A percentile compares a stretch with the other conserved stretches of the same genome.
Evolutionary conservation across 2,113 vertebrate genomes (phyloP).

Genomic region (Melierax canorus): DNA sequence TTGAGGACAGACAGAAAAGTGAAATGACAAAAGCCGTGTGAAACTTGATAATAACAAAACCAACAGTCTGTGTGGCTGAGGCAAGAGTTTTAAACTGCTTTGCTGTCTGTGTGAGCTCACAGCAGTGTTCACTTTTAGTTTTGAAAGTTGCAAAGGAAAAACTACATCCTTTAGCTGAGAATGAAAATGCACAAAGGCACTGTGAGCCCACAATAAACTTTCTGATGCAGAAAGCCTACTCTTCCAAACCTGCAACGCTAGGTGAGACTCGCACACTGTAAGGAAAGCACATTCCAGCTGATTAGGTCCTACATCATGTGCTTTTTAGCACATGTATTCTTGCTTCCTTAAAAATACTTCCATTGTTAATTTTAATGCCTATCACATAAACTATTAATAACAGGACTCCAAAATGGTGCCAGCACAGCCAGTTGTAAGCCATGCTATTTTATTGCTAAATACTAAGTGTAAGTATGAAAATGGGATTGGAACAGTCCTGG

Average conservation of each 20-base stretch:
- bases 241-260: not conserved
- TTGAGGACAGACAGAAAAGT: conserved; percentile 10
- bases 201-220: not conserved
- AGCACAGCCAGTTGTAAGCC: not conserved
- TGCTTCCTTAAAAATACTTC: not conserved
- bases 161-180: not conserved
- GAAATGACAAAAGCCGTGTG: not conserved
- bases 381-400: not conserved
- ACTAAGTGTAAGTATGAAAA: not conserved
- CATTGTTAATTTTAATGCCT: not conserved
- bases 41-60: not conserved
- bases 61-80: not conserved
- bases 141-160: not conserved
- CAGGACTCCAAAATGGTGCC: not conserved
- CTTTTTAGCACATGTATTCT: not conserved
- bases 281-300: not conserved
- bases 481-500: not conserved
- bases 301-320: not conserved
- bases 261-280: not conserved
- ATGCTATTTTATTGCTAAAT: not conserved
- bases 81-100: not conserved
- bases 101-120: not conserved
- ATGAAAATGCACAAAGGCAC: not conserved
- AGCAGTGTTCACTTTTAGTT: not conserved
- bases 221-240: not conserved